A percentile compares a stretch with the other conserved stretches of the same genome.
Conservation (phyloP, 2,888 invertebrate genomes). For the Cryptocephalus moraei region DNA sequence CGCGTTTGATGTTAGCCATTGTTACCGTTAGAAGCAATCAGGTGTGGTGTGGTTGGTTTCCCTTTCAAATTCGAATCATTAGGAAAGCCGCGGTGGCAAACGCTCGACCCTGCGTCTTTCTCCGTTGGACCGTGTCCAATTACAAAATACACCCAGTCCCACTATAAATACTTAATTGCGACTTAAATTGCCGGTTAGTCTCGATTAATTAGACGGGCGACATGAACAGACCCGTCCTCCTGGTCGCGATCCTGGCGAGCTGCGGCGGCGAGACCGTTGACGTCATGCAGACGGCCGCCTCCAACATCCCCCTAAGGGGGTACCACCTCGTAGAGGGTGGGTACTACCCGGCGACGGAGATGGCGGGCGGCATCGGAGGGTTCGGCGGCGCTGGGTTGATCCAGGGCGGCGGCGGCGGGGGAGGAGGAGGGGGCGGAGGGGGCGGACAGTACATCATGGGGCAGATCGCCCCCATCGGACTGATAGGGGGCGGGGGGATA, state of each 20-base stretch:
- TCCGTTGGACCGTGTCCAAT: conserved; percentile 16
- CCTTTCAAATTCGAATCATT: too few relatives aligned
- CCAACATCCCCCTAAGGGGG: conserved; percentile 36
- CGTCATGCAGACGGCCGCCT: conserved; percentile 33
- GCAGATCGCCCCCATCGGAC: conserved; percentile 1
- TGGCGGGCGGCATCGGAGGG: conserved; percentile 4
- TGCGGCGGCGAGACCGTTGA: conserved; percentile 21
- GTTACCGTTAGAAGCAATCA: too few relatives aligned
- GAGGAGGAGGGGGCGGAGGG: background rate
- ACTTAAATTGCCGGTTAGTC: conserved; percentile 2
- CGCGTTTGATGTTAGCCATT: too few relatives aligned
- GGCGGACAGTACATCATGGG: background rate
- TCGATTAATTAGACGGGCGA: background rate
- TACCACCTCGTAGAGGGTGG: conserved; percentile 51
- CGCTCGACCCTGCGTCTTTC: conserved; percentile 6
- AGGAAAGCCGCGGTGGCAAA: background rate
- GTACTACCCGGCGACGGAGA: conserved; percentile 39
- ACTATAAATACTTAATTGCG: conserved; percentile 17
- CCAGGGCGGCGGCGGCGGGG: conserved; percentile 20
- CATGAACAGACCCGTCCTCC: background rate
- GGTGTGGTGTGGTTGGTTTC: too few relatives aligned
- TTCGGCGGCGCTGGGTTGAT: conserved; percentile 24
- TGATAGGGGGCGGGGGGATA: background rate
- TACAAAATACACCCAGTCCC: conserved; percentile 16
- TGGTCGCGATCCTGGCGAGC: background rate